phyloP scores from a whole-genome alignment of 2,797 vertebrate genomes.

The Antrozous pallidus region DNA sequence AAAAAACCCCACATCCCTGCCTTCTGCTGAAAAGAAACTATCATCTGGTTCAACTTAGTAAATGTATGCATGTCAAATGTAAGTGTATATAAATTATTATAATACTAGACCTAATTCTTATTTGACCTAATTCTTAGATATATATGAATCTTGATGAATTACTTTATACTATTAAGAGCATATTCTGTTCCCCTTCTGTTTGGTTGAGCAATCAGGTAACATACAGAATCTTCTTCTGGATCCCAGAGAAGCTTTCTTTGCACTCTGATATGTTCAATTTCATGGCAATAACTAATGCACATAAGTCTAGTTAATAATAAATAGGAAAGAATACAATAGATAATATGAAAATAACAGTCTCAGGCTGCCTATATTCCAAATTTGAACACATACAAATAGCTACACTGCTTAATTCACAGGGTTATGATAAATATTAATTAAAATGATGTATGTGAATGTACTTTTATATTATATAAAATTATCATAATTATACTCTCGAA shows the following conservation, averaged over 20 bases:
- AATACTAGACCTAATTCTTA: background rate
- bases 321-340: background rate
- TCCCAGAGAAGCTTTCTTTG: background rate
- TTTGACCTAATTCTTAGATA: background rate
- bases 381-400: constrained; percentile 1
- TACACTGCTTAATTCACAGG: background rate
- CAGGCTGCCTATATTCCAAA: background rate
- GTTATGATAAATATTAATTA: background rate
- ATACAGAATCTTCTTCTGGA: background rate
- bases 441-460: background rate
- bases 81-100: background rate
- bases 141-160: background rate
- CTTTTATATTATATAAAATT: constrained; percentile 17
- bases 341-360: background rate
- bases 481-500: background rate
- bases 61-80: background rate
- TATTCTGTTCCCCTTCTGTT: background rate
- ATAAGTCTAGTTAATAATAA: background rate
- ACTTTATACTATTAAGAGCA: background rate
- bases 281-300: constrained; percentile 1
- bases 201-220: background rate
- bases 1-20: background rate
- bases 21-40: background rate
- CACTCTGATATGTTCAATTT: background rate
- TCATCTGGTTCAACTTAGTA: background rate